These are phyloP conservation scores for Temnopleurus reevesii DNA, from an alignment of 53 echinoderm and acorn worm species.

Conservation along the genomic window DNA sequence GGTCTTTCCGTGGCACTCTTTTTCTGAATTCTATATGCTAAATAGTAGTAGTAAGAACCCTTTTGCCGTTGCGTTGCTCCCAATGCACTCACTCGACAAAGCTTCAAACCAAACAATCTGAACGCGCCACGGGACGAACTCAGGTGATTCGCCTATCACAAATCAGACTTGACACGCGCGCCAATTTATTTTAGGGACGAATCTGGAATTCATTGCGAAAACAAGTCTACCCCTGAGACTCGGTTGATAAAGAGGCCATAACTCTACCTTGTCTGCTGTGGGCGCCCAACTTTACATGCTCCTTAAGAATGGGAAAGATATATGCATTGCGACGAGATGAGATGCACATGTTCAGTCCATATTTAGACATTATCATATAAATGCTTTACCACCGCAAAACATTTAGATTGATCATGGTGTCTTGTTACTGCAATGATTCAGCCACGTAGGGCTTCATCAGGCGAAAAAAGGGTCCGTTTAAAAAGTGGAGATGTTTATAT, in stretches of 20 bases:
- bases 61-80: too few relatives aligned
- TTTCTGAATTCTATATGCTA: too few relatives aligned
- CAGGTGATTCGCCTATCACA: neutral
- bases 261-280: neutral
- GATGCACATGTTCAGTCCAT: neutral
- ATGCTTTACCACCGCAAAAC: too few relatives aligned
- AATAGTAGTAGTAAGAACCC: too few relatives aligned
- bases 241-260: constrained; percentile 4
- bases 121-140: neutral
- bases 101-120: too few relatives aligned
- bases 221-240: neutral
- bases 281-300: neutral
- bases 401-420: too few relatives aligned
- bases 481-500: too few relatives aligned
- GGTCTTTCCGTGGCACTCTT: too few relatives aligned
- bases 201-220: constrained; percentile 22
- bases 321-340: neutral
- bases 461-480: too few relatives aligned
- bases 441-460: too few relatives aligned
- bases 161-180: constrained; percentile 15
- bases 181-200: constrained; percentile 9
- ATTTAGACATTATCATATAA: neutral
- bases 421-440: too few relatives aligned
- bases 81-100: too few relatives aligned
- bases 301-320: neutral